phyloP scores from a whole-genome alignment of 2,888 invertebrate species.

The Drosophila borborema region DNA sequence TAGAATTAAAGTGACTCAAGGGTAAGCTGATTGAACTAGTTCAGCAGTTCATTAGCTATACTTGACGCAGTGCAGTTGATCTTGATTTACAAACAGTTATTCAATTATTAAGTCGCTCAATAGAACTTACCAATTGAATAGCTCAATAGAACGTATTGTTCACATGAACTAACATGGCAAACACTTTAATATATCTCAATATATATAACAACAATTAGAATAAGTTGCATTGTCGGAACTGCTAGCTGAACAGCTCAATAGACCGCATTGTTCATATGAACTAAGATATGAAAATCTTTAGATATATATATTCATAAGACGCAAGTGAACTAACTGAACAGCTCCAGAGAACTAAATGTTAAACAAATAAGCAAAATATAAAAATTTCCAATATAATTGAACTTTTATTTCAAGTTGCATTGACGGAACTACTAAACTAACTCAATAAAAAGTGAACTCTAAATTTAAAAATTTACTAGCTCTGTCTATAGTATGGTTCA shows the following conservation, averaged over 20 bases:
- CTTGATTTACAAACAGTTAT: background rate
- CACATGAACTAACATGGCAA: background rate
- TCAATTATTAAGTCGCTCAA: background rate
- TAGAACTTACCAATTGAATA: background rate
- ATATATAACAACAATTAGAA: no score
- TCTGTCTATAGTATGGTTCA: background rate
- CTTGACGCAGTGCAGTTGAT: background rate
- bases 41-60: background rate
- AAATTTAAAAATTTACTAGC: background rate
- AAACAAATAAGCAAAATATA: background rate
- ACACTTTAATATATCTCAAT: background rate
- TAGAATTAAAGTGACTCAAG: background rate
- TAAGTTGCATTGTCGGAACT: background rate
- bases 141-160: background rate
- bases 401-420: background rate
- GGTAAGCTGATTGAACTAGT: background rate
- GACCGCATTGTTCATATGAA: background rate
- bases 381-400: background rate
- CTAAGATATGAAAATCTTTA: background rate
- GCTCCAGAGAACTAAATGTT: no score
- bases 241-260: background rate
- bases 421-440: background rate
- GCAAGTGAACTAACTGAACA: no score
- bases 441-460: background rate
- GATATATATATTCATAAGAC: no score